Percentiles rank a stretch among this genome's conserved stretches.
Conservation (phyloP, 2,797 vertebrate genomes). For the Selene dorsalis region DNA sequence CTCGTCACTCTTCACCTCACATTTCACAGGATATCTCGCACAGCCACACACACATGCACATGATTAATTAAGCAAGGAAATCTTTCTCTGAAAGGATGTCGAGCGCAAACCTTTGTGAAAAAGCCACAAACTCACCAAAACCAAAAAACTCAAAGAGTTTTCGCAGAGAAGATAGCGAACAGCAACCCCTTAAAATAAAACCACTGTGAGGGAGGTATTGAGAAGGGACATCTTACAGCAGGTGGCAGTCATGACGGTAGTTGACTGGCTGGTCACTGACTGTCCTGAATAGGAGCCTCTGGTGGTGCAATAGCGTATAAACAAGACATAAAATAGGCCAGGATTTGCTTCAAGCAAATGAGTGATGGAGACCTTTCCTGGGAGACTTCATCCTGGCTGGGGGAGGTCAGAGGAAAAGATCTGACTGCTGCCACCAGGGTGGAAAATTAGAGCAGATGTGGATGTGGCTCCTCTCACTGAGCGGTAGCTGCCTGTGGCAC, state of each 20-base stretch:
- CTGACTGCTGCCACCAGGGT: slow-evolving; percentile 67
- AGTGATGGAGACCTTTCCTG: slow-evolving; percentile 72
- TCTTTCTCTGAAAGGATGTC: slow-evolving; percentile 45
- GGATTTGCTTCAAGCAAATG: slow-evolving; percentile 70
- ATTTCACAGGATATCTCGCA: slow-evolving; percentile 77
- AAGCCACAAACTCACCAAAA: slow-evolving; percentile 49
- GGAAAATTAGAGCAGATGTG: slow-evolving; percentile 74
- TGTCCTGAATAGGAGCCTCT: slow-evolving; percentile 65
- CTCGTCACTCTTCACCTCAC: slow-evolving; percentile 85
- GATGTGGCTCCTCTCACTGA: slow-evolving; percentile 82
- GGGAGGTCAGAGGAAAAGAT: slow-evolving; percentile 70
- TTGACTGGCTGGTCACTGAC: slow-evolving; percentile 47
- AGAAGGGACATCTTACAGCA: slow-evolving; percentile 72
- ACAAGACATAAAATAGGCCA: slow-evolving; percentile 66
- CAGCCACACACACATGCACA: slow-evolving; percentile 49
- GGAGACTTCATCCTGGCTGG: slow-evolving; percentile 73
- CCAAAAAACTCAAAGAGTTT: slow-evolving; percentile 37
- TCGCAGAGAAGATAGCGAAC: slow-evolving; percentile 44
- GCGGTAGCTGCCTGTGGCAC: slow-evolving; percentile 85
- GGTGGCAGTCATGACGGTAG: slow-evolving; percentile 52
- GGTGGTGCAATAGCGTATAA: slow-evolving; percentile 85
- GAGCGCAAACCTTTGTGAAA: slow-evolving; percentile 56
- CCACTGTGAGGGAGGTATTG: slow-evolving; percentile 63
- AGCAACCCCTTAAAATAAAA: slow-evolving; percentile 59
- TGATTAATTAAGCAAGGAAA: slow-evolving; percentile 45